A percentile compares a stretch with the other conserved stretches of the same genome.
Evolutionary conservation across 2,113 vertebrate genomes (phyloP).

Genomic region (Tetrax tetrax): DNA sequence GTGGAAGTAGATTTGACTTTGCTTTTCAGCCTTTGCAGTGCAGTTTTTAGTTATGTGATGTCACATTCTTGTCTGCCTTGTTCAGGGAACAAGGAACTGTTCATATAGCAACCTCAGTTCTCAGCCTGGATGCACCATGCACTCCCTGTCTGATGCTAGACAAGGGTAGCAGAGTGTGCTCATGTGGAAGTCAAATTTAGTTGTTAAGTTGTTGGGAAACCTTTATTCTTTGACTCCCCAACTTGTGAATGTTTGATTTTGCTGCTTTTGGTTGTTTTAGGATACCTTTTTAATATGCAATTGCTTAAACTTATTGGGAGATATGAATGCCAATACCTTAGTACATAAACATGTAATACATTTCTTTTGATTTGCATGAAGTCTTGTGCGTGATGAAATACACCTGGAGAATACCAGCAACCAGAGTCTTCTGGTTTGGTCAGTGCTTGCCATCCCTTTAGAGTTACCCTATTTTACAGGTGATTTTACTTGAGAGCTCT

Average conservation of each 20-base stretch:
- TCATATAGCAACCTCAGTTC: not conserved
- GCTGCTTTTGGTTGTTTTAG: not conserved
- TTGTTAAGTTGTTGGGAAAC: not conserved
- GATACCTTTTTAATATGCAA: not conserved
- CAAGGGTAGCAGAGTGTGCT: not conserved
- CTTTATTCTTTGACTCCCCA: not conserved
- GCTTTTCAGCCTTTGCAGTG: not conserved
- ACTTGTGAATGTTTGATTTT: not conserved
- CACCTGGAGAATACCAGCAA: not conserved
- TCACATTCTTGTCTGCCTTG: not conserved
- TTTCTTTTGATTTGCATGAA: not conserved
- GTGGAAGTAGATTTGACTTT: not conserved
- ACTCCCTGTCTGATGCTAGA: not conserved
- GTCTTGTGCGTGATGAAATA: not conserved
- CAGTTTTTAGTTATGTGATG: not conserved
- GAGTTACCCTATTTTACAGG: not conserved
- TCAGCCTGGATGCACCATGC: not conserved
- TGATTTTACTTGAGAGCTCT: not conserved
- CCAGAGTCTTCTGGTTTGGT: not conserved
- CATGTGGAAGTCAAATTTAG: not conserved
- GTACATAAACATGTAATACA: not conserved
- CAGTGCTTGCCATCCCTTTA: not conserved
- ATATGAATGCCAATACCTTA: not conserved
- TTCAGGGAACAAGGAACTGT: not conserved
- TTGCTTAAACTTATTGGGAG: not conserved